Evolutionary conservation across 64 coral and sea anemone genomes (phyloP), one percentile per base, ranked within the genome.

Genomic region (Montipora cactus): DNA sequence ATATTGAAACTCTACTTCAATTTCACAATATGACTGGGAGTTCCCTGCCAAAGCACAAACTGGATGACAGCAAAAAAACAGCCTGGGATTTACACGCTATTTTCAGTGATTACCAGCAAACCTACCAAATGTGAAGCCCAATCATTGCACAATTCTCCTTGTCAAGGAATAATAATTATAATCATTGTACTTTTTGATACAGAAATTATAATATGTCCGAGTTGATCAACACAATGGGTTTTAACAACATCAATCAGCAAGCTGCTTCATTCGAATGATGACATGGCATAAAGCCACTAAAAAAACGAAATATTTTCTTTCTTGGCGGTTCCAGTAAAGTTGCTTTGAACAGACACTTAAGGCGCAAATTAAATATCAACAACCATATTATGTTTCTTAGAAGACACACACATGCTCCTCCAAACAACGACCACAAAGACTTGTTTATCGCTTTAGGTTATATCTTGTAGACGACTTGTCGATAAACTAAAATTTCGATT

Each of bases 241-340:
- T 49, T 67, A 22, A 50, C 19, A 50, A 49, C 19, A 86, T n/a
- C 46, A 86, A 49, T 86, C 46, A 72, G 19, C 46, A 86, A 13
- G 8, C 66, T 14, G 9, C 15, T 7, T 86, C 64, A 49, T 51
- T 71, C 19, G 12, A 50, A 49, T 16, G 67, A 71, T 86, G n/a
- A 64, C 11, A 71, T 86, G 47, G 51, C 81, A 14, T 7, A 68
- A 9, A 48, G 59, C 37, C 61, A 11, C 59, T 47, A 67, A 84
- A 58, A 84, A 11, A 84, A 84, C 81, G 67, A 67, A 72, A 72
- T 37, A 23, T 21, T 86, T 59, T 18, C 66, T 25, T 86, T 8
- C 21, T 72, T 71, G 62, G 19, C 82, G 66, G 67, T 86, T 86
- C 66, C 47, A 86, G 62, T 61, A 86, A 86, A 66, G 62, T 86